These are phyloP conservation scores for Rhinogobius similis DNA, from an alignment of 2,113 vertebrate genomes.

Conservation along the genomic window DNA sequence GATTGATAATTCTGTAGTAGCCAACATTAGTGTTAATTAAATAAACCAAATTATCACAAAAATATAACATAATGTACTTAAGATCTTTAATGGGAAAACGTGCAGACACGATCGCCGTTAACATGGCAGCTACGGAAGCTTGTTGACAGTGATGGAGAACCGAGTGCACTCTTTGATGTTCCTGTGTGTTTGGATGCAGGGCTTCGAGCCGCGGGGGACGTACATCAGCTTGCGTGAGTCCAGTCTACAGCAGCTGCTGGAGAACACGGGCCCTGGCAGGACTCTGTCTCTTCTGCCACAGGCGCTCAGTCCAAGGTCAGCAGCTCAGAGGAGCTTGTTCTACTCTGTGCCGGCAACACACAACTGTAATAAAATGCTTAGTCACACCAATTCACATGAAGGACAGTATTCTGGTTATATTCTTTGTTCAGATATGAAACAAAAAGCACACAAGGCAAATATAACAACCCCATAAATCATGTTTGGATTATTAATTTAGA, in stretches of 20 bases:
- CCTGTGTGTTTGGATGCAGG: slow-evolving; percentile 72
- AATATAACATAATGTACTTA: too few species aligned
- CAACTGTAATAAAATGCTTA: not conserved
- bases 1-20: too few species aligned
- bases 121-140: slow-evolving; percentile 5
- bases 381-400: not conserved
- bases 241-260: slow-evolving; percentile 85
- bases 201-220: slow-evolving; percentile 92
- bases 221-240: slow-evolving; percentile 85
- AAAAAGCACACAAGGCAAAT: not conserved
- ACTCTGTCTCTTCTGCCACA: slow-evolving; percentile 82
- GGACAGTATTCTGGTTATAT: not conserved
- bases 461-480: not conserved
- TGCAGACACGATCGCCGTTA: slow-evolving; percentile 4
- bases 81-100: too few species aligned
- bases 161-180: slow-evolving; percentile 27
- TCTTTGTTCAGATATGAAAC: not conserved
- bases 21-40: too few species aligned
- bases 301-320: slow-evolving; percentile 66
- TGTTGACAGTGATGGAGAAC: slow-evolving; percentile 22
- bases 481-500: too few species aligned
- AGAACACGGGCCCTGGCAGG: slow-evolving; percentile 87
- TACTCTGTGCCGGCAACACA: not conserved
- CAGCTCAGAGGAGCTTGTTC: slow-evolving; percentile 17
- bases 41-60: too few species aligned